Conservation (phyloP, 2,797 vertebrate species). For the Enteromius unitaeniatus region DNA sequence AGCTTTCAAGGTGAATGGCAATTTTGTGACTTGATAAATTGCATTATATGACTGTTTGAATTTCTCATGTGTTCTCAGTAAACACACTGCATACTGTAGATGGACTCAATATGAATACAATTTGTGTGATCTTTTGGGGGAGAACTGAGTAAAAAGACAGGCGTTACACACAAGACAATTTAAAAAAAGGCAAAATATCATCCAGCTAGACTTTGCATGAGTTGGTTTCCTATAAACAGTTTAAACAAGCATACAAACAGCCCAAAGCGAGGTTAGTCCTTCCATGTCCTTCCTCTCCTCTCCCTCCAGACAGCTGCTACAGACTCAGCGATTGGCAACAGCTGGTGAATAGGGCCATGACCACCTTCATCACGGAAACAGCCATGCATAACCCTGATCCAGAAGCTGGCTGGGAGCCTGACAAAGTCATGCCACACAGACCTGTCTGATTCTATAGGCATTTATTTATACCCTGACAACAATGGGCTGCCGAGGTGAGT, state of each 20-base stretch:
- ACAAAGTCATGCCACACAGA: conserved; percentile 30
- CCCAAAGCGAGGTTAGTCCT: conserved; percentile 20
- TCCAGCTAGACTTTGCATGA: background rate
- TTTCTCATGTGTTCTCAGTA: background rate
- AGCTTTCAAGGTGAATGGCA: background rate
- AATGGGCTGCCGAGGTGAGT: background rate
- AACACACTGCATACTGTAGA: background rate
- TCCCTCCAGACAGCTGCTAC: conserved; percentile 33
- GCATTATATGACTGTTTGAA: background rate
- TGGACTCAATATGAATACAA: background rate
- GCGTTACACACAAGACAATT: background rate
- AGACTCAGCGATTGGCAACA: conserved; percentile 37
- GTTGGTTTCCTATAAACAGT: background rate
- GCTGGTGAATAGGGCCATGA: conserved; percentile 43
- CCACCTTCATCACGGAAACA: conserved; percentile 44
- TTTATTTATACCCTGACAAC: conserved; percentile 2
- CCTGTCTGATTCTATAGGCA: conserved; percentile 28
- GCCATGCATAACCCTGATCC: conserved; percentile 40
- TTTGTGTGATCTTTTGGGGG: background rate
- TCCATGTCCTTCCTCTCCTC: conserved; percentile 26
- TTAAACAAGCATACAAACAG: conserved; percentile 16
- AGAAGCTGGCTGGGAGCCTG: conserved; percentile 13
- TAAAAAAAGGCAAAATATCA: background rate
- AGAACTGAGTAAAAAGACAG: background rate
- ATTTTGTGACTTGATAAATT: background rate